Evolutionary conservation across 2,888 invertebrate genomes (phyloP), one percentile per base, ranked within the genome.

Genomic region (Stenotaenia linearis): DNA sequence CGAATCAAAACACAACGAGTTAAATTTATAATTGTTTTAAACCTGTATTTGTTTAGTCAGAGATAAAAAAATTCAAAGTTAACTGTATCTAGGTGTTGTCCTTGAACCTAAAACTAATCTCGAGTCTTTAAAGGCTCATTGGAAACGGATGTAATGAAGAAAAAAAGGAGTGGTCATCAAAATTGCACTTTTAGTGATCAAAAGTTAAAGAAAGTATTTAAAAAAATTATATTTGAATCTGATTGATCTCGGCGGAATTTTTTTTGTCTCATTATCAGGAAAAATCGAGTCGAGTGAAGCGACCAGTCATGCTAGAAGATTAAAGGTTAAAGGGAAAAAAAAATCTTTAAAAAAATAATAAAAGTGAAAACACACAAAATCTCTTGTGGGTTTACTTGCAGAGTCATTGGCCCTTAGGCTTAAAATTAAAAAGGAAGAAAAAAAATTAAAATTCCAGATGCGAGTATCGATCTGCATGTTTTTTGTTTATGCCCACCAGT

Each of bases 291-390:
- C 61, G 61, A 25, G 61, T 25, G 25, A 61, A 61, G 23, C 61
- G 61, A 61, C 61, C 61, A 61, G 61, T 61, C 61, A 61, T 61
- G 61, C 61, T 61, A 61, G 2, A 61, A 61, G 61, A 61, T 61
- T 61, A 61, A 61, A 61, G 61, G 61, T 61, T 61, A 61, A 61
- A 56, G 18, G 18, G n/a, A 56, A 18, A 7, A 23, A 56, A 56
- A 37, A 37, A n/a, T n/a, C n/a, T n/a, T 37, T 12, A 37, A 37
- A 37, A 37, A 15, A 3, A n/a, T 5, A n/a, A n/a, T 15, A 18
- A 45, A 45, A 45, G 6, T 5, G 2, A 15, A 40, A 40, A 40
- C 5, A 40, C 45, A n/a, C 45, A 45, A 45, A 45, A 15, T 61
- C 61, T 61, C 61, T 25, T 6, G 61, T 61, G 61, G 25, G 25